Percentiles rank a stretch among this genome's conserved stretches.
Conservation (phyloP, 2,113 vertebrate genomes). For the Climacteris rufus region DNA sequence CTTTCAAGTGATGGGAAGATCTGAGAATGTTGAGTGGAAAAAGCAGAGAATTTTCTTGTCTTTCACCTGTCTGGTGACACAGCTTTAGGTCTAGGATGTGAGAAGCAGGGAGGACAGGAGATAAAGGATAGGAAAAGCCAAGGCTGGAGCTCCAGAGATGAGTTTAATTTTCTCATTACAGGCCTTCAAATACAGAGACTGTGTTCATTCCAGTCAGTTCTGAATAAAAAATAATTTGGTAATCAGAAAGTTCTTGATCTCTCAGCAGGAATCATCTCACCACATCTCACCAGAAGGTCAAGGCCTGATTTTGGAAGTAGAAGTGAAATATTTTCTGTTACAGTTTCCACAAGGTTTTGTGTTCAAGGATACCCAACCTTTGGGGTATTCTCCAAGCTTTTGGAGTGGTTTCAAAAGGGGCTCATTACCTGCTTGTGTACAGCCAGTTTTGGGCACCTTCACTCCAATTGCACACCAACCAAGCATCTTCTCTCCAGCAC, state of each 20-base stretch:
- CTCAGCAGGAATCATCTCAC: not conserved
- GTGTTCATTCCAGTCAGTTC: not conserved
- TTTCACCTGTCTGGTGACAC: not conserved
- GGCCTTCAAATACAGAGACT: not conserved
- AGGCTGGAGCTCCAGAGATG: not conserved
- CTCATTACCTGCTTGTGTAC: rapidly evolving
- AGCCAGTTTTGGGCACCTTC: rapidly evolving
- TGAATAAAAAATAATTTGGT: not conserved
- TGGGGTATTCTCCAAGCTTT: no score
- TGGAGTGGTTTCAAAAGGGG: not conserved
- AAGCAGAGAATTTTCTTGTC: not conserved
- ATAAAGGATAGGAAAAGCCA: not conserved
- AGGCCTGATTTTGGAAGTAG: not conserved
- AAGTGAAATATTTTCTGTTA: not conserved
- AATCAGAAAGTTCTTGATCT: not conserved
- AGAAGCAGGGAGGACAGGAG: not conserved
- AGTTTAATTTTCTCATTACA: not conserved
- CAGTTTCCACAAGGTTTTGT: not conserved
- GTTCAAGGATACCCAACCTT: not conserved
- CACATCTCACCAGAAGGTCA: not conserved
- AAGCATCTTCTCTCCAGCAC: not conserved
- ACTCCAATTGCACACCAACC: rapidly evolving
- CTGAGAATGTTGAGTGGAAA: not conserved
- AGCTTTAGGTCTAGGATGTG: not conserved
- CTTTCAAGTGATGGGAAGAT: not conserved